Base-by-base conservation (phyloP, 2,113 vertebrate species). In the Numida meleagris region DNA sequence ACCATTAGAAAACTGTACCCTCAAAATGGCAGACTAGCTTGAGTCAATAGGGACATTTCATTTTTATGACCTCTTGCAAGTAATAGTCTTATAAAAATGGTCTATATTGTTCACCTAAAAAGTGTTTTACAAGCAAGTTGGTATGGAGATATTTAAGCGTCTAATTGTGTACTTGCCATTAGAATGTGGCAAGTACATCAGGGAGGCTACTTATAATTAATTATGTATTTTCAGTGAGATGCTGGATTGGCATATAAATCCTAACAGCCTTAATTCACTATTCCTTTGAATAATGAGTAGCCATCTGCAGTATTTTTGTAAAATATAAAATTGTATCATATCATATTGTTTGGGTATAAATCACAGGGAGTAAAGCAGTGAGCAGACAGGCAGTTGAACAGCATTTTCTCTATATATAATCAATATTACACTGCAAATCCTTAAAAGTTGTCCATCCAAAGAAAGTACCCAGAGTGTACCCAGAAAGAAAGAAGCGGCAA, bases 401-500 rank as follows among this genome's bases (percentile, higher is more conserved):
- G 29, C 24, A 34, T 42, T 82, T 78, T 63, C 23, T 42, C 19
- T 50, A 8, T 50, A 53, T 85, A 55, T 92, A 74, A 78, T 71
- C 14, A 38, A 20, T 12, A 61, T 51, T 73, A 82, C 24, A 57
- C 17, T 61, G 14, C 50, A 87, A 77, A 71, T 80, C n/a, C 33
- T 90, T 58, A 71, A 58, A 88, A 86, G 29, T 67, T 82, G 50
- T 42, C 19, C 45, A 83, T 70, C 46, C 71, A 94, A 86, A 81
- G 65, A 36, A 90, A 70, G 59, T 12, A 93, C 46, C 43, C 88
- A 81, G 18, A 72, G n/a, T 88, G 38, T 57, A 78, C 23, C 16
- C 25, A 89, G 85, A 63, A 93, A 88, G 91, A 91, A 87, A 27
- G 2, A 82, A 81, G 50, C 55, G 38, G 68, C 65, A 93, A 96